Conservation (phyloP, 2,888 invertebrate species). For the Lasius platythorax region DNA sequence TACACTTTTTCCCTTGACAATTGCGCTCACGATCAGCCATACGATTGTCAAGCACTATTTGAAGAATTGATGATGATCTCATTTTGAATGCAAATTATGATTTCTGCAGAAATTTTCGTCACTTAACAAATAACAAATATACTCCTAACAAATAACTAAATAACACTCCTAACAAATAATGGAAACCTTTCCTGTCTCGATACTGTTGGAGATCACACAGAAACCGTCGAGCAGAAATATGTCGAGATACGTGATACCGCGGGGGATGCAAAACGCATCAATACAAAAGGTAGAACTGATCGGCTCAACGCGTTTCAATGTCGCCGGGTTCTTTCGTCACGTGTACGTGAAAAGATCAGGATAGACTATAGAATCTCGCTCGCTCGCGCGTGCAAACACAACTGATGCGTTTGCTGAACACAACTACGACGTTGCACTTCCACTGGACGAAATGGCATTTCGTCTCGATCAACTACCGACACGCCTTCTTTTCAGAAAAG, state of each 20-base stretch:
- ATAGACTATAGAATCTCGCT: background rate
- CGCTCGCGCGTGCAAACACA: background rate
- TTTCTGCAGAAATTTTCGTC: background rate
- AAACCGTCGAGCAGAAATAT: background rate
- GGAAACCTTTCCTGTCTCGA: background rate
- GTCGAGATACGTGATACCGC: background rate
- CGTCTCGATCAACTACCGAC: background rate
- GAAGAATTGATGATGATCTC: too few relatives aligned
- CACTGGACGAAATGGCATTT: background rate
- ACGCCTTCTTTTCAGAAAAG: background rate
- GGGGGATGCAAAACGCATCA: background rate
- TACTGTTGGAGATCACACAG: background rate
- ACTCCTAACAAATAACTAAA: too few relatives aligned
- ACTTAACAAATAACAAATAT: too few relatives aligned
- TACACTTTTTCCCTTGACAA: too few relatives aligned
- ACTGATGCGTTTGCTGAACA: background rate
- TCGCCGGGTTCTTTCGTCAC: background rate
- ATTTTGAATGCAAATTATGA: background rate
- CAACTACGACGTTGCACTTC: background rate
- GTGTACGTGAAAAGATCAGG: background rate
- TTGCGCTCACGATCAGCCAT: too few relatives aligned
- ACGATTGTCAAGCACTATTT: too few relatives aligned
- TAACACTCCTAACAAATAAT: too few relatives aligned
- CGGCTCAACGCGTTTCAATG: background rate
- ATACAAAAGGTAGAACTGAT: background rate